Percentiles rank a stretch among this genome's conserved stretches.
These are phyloP conservation scores for Diphyllodes magnificus DNA, from an alignment of 2,113 vertebrate species.

Conservation along the genomic window DNA sequence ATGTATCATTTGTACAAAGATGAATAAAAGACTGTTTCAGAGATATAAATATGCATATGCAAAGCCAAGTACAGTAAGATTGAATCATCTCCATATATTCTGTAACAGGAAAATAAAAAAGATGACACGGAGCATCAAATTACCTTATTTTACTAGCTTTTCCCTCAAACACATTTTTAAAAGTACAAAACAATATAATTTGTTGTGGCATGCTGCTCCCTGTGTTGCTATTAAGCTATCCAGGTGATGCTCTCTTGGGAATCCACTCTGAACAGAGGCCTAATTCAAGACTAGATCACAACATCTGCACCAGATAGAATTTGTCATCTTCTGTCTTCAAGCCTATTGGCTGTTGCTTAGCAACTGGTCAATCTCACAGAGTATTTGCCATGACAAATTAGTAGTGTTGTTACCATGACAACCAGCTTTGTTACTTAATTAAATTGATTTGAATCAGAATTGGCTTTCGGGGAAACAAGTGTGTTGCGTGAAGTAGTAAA, in stretches of 20 bases:
- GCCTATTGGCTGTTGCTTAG: constrained; percentile 89
- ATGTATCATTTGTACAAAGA: background rate
- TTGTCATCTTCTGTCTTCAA: constrained; percentile 80
- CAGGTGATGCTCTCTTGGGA: constrained; percentile 47
- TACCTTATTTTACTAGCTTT: constrained; percentile 56
- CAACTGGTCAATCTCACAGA: constrained; percentile 86
- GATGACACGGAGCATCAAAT: constrained; percentile 57
- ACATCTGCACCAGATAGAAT: constrained; percentile 81
- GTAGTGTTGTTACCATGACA: constrained; percentile 91
- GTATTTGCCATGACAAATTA: constrained; percentile 93
- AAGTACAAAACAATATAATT: constrained; percentile 60
- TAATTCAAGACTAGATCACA: constrained; percentile 72
- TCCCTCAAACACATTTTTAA: constrained; percentile 42
- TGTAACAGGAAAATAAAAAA: constrained; percentile 54
- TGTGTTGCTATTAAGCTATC: constrained; percentile 42
- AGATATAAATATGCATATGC: constrained; percentile 53
- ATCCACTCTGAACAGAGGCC: constrained; percentile 65
- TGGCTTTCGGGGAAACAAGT: constrained; percentile 73
- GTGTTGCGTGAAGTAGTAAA: constrained; percentile 62
- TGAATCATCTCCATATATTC: constrained; percentile 57
- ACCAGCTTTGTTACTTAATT: constrained; percentile 97
- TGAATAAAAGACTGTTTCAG: constrained; percentile 26
- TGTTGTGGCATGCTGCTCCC: constrained; percentile 49
- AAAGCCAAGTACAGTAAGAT: constrained; percentile 46
- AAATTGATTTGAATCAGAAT: constrained; percentile 89